phyloP scores from a whole-genome alignment of 2,888 invertebrate species.

The Eucera pruinosa region DNA sequence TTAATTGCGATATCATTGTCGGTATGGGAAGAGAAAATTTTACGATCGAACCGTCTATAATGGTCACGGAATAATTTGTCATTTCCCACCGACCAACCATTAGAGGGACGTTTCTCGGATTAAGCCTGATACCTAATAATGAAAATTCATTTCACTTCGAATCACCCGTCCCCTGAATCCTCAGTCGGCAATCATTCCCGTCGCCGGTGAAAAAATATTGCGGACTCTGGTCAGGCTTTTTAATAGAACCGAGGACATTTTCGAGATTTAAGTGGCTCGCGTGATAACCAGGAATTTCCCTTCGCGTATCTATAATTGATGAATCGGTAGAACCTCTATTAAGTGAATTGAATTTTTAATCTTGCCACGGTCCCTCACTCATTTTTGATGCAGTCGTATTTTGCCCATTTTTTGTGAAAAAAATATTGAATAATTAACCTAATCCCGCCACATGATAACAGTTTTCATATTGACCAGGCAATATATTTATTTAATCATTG shows the following conservation, averaged over 20 bases:
- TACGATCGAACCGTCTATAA: constrained; percentile 13
- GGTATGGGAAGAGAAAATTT: constrained; percentile 4
- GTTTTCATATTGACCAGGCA: no score
- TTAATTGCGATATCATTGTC: constrained; percentile 16
- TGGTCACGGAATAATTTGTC: constrained; percentile 25
- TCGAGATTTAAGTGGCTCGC: constrained; percentile 24
- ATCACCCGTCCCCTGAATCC: neutral
- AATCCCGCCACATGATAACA: no score
- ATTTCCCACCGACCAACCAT: constrained; percentile 33
- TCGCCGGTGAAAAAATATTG: constrained; percentile 9
- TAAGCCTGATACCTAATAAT: constrained; percentile 37
- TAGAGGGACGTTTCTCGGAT: constrained; percentile 8
- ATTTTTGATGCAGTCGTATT: no score
- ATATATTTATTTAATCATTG: no score
- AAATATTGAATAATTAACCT: no score
- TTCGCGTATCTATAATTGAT: neutral
- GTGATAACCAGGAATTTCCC: neutral
- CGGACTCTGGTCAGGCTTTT: neutral
- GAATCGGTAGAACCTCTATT: neutral
- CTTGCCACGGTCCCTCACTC: no score
- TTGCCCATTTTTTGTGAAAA: no score
- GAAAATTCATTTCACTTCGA: constrained; percentile 29
- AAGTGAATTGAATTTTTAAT: neutral
- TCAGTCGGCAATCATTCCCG: neutral
- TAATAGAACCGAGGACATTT: constrained; percentile 6